phyloP scores from a whole-genome alignment of 2,888 invertebrate species.

The Luperina nickerlii region DNA sequence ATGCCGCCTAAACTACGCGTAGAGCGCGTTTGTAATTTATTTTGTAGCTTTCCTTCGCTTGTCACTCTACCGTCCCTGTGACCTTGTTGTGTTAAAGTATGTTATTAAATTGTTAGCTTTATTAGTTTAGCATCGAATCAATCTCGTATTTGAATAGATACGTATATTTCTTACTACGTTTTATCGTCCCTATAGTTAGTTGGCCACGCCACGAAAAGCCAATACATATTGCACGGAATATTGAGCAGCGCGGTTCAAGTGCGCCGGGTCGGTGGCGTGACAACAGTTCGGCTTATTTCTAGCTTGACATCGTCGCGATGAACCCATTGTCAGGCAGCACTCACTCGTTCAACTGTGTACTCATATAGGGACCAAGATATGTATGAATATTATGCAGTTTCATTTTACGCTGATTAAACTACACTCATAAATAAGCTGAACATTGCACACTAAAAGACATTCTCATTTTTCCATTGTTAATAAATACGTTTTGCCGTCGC shows the following conservation, averaged over 20 bases:
- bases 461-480: constrained; percentile 77
- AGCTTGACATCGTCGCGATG: constrained; percentile 65
- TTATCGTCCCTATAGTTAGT: constrained; percentile 36
- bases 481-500: constrained; percentile 70
- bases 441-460: constrained; percentile 84
- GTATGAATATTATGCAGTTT: constrained; percentile 68
- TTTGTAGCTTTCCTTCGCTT: constrained; percentile 64
- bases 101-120: constrained; percentile 60
- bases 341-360: constrained; percentile 70
- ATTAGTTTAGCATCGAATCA: constrained; percentile 58
- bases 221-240: constrained; percentile 43
- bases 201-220: constrained; percentile 32
- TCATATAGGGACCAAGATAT: constrained; percentile 82
- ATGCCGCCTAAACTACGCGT: constrained; percentile 76
- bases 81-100: constrained; percentile 36
- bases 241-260: constrained; percentile 54
- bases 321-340: constrained; percentile 62
- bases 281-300: constrained; percentile 66
- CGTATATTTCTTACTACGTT: constrained; percentile 54
- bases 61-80: constrained; percentile 62
- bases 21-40: constrained; percentile 64
- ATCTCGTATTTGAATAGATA: constrained; percentile 43
- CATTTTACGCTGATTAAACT: constrained; percentile 66
- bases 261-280: constrained; percentile 65
- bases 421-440: constrained; percentile 58